phyloP scores from a whole-genome alignment of 1,140 invertebrate species.

The Diachasmimorpha longicaudata region DNA sequence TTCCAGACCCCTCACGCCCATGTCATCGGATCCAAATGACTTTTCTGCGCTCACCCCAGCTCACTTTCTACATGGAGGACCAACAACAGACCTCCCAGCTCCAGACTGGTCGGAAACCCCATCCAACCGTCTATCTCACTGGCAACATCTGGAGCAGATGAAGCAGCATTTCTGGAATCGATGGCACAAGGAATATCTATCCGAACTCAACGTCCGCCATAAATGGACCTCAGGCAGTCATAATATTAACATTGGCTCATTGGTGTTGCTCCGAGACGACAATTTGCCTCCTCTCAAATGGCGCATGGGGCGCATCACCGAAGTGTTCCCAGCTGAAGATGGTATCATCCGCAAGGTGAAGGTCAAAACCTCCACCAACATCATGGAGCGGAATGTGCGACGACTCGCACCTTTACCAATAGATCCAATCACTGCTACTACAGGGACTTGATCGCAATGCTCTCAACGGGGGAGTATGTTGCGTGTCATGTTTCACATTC shows the following conservation, averaged over 20 bases:
- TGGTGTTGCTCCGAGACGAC: neutral
- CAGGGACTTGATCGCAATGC: neutral
- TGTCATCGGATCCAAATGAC: constrained; percentile 32
- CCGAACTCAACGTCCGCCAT: neutral
- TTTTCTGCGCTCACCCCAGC: constrained; percentile 33
- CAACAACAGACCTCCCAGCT: constrained; percentile 30
- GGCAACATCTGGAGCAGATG: constrained; percentile 25
- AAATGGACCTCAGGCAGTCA: neutral
- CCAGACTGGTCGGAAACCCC: neutral
- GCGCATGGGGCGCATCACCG: neutral
- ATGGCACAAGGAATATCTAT: constrained; percentile 13
- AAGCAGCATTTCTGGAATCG: constrained; percentile 15
- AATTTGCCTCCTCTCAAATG: neutral
- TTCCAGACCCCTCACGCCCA: constrained; percentile 31
- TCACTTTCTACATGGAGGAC: constrained; percentile 43
- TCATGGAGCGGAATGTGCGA: neutral
- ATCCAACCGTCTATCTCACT: constrained; percentile 21
- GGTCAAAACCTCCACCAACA: neutral
- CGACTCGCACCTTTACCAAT: neutral
- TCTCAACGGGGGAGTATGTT: constrained; percentile 2
- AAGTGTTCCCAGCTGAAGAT: neutral
- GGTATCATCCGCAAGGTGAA: neutral
- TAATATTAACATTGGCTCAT: neutral
- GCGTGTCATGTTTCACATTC: no score
- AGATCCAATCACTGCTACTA: neutral